These are phyloP conservation scores for Caenorhabditis zanzibari DNA, from an alignment of 2,888 invertebrate species.

Conservation along the genomic window DNA sequence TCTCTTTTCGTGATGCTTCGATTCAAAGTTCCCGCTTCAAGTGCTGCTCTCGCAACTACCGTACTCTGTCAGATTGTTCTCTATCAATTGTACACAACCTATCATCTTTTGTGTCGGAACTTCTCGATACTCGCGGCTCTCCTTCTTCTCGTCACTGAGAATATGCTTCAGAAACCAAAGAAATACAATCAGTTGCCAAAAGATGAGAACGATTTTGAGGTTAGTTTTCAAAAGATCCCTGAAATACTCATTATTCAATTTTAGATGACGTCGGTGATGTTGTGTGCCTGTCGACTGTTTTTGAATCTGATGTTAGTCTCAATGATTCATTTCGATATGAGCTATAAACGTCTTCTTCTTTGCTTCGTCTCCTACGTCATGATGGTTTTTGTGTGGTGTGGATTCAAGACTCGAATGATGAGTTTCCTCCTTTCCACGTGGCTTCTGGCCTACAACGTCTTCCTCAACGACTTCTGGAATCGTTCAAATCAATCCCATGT, in stretches of 20 bases:
- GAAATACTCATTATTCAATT: neutral
- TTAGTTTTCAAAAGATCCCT: constrained; percentile 12
- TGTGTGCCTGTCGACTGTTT: constrained; percentile 94
- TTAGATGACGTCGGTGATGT: constrained; percentile 94
- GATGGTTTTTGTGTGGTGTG: constrained; percentile 90
- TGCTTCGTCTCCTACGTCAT: constrained; percentile 53
- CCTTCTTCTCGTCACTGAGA: constrained; percentile 94
- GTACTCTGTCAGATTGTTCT: constrained; percentile 91
- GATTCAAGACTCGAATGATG: constrained; percentile 96
- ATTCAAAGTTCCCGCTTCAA: constrained; percentile 89
- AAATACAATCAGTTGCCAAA: constrained; percentile 88
- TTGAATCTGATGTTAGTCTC: constrained; percentile 99
- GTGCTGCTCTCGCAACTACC: constrained; percentile 94
- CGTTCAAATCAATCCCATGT: constrained; percentile 91
- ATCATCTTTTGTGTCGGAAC: constrained; percentile 87
- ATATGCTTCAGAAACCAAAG: constrained; percentile 73
- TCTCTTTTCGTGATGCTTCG: constrained; percentile 96
- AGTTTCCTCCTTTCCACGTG: constrained; percentile 94
- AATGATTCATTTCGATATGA: constrained; percentile 93
- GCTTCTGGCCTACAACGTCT: constrained; percentile 92
- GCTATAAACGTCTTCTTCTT: constrained; percentile 87
- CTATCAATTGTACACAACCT: constrained; percentile 87
- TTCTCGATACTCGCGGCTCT: constrained; percentile 96
- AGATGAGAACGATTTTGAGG: constrained; percentile 86
- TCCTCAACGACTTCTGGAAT: constrained; percentile 92